phyloP scores from a whole-genome alignment of 2,888 invertebrate species.

The Cryptocheilus praepositus region DNA sequence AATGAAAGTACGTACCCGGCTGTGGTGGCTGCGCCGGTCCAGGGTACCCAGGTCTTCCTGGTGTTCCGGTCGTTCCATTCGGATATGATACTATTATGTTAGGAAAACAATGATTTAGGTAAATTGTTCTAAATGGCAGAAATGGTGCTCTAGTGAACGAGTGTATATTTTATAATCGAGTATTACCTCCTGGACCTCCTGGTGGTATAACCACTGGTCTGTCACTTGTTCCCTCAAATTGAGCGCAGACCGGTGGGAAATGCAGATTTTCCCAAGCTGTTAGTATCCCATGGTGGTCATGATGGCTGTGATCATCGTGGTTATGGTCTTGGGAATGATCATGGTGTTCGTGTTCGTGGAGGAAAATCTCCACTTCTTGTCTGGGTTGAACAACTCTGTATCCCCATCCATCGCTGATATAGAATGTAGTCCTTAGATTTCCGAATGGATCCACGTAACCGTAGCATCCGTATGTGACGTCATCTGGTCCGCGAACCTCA shows the following conservation, averaged over 20 bases:
- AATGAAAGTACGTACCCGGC: conserved; percentile 39
- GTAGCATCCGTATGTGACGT: conserved; percentile 88
- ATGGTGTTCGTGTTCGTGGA: conserved; percentile 74
- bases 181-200: conserved; percentile 9
- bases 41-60: conserved; percentile 46
- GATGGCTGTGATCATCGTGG: conserved; percentile 60
- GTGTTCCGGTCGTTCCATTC: conserved; percentile 34
- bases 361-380: conserved; percentile 82
- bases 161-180: background rate
- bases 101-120: background rate
- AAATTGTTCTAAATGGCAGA: too few species aligned
- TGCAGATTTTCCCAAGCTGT: conserved; percentile 82
- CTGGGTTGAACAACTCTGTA: conserved; percentile 84
- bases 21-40: conserved; percentile 72
- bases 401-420: conserved; percentile 86
- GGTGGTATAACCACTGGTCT: conserved; percentile 27
- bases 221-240: conserved; percentile 60
- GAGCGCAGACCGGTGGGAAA: conserved; percentile 85
- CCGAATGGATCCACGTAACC: conserved; percentile 84
- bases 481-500: conserved; percentile 85
- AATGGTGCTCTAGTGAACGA: too few species aligned
- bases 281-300: conserved; percentile 77
- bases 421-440: conserved; percentile 82
- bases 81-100: conserved; percentile 44
- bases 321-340: conserved; percentile 49